Conservation (phyloP, 1,140 invertebrate species). For the Oncopodura yosiiana region DNA sequence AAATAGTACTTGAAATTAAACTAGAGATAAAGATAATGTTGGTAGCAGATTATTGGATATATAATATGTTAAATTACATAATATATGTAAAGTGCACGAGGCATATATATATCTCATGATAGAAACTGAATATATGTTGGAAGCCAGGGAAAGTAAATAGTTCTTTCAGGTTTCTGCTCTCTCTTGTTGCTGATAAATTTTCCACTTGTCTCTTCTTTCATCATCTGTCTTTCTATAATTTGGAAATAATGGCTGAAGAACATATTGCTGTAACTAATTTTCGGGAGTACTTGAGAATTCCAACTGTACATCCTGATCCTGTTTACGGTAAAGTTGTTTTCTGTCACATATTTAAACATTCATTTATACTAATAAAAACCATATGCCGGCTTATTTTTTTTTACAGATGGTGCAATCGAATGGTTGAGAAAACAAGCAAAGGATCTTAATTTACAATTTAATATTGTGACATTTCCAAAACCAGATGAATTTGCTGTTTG, state of each 20-base stretch:
- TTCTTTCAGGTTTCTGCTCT: too few species aligned
- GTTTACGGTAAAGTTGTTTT: conserved; percentile 61
- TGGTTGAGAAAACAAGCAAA: conserved; percentile 62
- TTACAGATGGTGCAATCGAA: conserved; percentile 29
- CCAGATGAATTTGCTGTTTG: conserved; percentile 64
- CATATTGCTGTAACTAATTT: conserved; percentile 62
- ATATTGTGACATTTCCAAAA: conserved; percentile 43
- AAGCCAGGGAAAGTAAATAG: too few species aligned
- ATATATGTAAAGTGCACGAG: too few species aligned
- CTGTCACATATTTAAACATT: not conserved
- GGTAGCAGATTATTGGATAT: too few species aligned
- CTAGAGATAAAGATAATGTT: too few species aligned
- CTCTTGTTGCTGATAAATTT: too few species aligned
- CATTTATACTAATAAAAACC: not conserved
- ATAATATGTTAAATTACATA: too few species aligned
- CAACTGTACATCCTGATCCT: conserved; percentile 68
- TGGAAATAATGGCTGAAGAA: conserved; percentile 41
- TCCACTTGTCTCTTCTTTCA: too few species aligned
- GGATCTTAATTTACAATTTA: conserved; percentile 52
- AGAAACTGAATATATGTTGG: too few species aligned
- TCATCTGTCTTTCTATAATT: too few species aligned
- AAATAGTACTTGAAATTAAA: too few species aligned
- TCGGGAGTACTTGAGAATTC: conserved; percentile 65
- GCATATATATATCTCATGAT: too few species aligned
- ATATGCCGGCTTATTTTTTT: not conserved